A percentile compares a stretch with the other conserved stretches of the same genome.
Evolutionary conservation across 23 tunicate genomes (phyloP).

Genomic region (Phallusia fumigata): DNA sequence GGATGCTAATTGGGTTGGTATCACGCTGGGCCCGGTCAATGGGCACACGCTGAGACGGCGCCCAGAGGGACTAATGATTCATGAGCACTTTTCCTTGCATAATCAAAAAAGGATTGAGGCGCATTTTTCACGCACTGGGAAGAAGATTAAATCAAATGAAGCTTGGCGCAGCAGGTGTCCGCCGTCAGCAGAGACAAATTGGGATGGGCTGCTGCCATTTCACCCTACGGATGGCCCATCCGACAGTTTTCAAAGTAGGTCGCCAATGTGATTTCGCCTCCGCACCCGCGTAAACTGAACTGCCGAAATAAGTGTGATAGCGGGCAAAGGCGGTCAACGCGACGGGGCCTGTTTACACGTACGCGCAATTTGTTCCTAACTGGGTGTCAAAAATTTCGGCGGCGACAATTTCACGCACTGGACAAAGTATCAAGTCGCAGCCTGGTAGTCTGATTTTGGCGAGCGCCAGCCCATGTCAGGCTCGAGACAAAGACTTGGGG

Average conservation of each 20-base stretch:
- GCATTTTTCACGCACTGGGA: conserved; percentile 7
- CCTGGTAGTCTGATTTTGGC: background rate
- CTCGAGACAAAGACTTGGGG: background rate
- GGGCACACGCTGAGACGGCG: background rate
- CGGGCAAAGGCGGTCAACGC: background rate
- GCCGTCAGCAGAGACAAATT: background rate
- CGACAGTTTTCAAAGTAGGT: too few relatives aligned
- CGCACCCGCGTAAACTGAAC: too few relatives aligned
- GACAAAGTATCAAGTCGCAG: conserved; percentile 14
- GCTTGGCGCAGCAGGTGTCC: conserved; percentile 9
- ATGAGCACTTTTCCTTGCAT: background rate
- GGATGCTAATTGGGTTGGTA: background rate
- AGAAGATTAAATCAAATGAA: conserved; percentile 4
- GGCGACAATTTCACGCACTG: background rate
- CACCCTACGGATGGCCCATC: too few relatives aligned
- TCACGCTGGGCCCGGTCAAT: background rate
- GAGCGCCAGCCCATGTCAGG: background rate
- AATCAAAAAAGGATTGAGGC: conserved; percentile 9
- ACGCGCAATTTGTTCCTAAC: conserved; percentile 13
- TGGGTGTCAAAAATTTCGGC: conserved; percentile 1
- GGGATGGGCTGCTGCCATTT: too few relatives aligned
- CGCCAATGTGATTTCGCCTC: too few relatives aligned
- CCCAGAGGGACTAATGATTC: background rate
- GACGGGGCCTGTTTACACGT: background rate
- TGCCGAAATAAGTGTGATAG: background rate